Evolutionary conservation across 2,888 invertebrate species (phyloP).

Genomic region (Melieria omissa): DNA sequence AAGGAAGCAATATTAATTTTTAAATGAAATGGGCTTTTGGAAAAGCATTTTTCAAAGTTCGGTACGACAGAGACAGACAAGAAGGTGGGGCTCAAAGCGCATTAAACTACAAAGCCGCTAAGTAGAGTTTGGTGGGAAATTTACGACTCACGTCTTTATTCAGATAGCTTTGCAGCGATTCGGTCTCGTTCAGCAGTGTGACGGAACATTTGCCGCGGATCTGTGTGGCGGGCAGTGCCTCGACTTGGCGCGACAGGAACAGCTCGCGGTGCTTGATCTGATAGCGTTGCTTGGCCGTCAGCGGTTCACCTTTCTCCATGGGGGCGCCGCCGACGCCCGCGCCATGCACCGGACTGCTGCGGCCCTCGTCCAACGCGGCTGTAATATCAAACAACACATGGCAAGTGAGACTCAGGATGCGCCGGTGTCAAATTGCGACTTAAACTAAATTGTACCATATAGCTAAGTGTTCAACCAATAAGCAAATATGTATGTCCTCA

Average conservation of each 20-base stretch:
- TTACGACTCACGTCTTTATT: conserved; percentile 87
- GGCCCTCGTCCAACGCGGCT: conserved; percentile 79
- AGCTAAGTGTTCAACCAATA: no score
- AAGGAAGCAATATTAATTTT: neutral
- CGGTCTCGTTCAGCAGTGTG: conserved; percentile 98
- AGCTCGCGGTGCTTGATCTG: conserved; percentile 98
- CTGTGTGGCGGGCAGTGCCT: conserved; percentile 98
- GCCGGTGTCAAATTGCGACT: no score
- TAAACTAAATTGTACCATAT: no score
- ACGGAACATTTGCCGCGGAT: conserved; percentile 99
- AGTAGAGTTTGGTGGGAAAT: conserved; percentile 46
- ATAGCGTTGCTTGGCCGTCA: conserved; percentile 88
- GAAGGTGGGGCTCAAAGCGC: neutral
- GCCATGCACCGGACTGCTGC: conserved; percentile 64
- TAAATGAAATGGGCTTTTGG: neutral
- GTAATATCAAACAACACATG: conserved; percentile 44
- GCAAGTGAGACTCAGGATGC: neutral
- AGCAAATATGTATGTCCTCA: no score
- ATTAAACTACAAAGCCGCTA: neutral
- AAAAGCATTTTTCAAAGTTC: neutral
- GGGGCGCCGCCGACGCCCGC: conserved; percentile 51
- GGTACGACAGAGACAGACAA: neutral
- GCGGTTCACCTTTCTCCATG: conserved; percentile 71
- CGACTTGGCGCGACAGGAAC: conserved; percentile 96
- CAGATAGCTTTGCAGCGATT: conserved; percentile 95